Evolutionary conservation across 2,888 invertebrate genomes (phyloP).

Genomic region (Conus canariensis): DNA sequence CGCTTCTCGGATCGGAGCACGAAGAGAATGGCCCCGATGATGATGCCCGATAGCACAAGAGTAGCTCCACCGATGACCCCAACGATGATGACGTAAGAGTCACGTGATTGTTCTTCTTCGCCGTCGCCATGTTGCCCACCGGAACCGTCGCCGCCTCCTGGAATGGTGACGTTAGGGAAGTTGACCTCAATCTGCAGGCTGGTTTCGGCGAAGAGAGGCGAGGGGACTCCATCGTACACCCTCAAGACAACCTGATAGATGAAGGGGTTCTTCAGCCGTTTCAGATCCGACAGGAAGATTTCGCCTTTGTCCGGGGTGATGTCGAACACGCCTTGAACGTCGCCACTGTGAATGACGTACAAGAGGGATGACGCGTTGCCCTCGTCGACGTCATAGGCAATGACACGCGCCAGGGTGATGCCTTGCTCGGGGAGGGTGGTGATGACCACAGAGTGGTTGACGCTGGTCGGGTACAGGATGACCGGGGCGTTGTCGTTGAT

Average conservation of each 20-base stretch:
- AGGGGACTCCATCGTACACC: conserved; percentile 48
- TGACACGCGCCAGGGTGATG: conserved; percentile 52
- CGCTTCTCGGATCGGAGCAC: conserved; percentile 50
- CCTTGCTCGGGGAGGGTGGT: conserved; percentile 48
- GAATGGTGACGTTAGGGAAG: conserved; percentile 45
- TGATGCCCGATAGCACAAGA: conserved; percentile 51
- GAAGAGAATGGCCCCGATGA: conserved; percentile 54
- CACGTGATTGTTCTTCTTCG: conserved; percentile 12
- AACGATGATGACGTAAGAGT: conserved; percentile 53
- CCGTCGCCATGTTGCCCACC: conserved; percentile 7
- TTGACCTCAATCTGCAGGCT: conserved; percentile 49
- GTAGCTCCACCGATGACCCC: conserved; percentile 55
- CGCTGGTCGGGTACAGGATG: conserved; percentile 93
- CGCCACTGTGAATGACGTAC: conserved; percentile 90
- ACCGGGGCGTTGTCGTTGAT: conserved; percentile 79
- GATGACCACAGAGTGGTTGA: conserved; percentile 90
- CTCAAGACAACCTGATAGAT: conserved; percentile 49
- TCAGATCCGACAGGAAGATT: conserved; percentile 84
- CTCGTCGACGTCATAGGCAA: conserved; percentile 84
- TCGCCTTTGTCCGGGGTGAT: conserved; percentile 90
- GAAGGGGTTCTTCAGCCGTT: conserved; percentile 43
- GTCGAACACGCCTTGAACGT: conserved; percentile 80
- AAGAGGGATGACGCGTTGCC: conserved; percentile 92
- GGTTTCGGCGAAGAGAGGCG: conserved; percentile 46
- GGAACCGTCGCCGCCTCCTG: not conserved